phyloP scores from a whole-genome alignment of 2,797 vertebrate species.

The Coreius guichenoti region DNA sequence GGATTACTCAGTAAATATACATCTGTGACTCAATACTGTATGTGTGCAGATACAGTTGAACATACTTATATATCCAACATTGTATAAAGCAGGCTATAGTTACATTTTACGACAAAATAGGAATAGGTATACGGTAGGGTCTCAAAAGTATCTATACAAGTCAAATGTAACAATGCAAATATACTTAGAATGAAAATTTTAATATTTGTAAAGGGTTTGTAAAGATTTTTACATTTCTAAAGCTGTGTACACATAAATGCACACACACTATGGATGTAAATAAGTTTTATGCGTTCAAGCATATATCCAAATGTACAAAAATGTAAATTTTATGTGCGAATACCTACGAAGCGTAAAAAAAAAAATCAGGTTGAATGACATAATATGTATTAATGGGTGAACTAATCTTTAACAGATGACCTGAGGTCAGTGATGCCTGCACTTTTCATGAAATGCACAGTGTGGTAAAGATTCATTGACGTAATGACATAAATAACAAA shows the following conservation, averaged over 20 bases:
- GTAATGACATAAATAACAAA: neutral
- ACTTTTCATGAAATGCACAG: neutral
- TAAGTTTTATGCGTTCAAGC: neutral
- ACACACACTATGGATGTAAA: neutral
- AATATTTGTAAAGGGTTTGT: neutral
- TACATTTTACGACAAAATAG: neutral
- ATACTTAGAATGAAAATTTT: neutral
- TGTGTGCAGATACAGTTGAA: neutral
- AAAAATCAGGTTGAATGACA: neutral
- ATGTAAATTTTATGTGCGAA: neutral
- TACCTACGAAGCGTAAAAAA: neutral
- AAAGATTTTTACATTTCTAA: too few species aligned
- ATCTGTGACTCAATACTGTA: too few species aligned
- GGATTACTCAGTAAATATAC: too few species aligned
- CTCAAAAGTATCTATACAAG: neutral
- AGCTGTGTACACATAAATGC: neutral
- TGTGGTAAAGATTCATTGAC: neutral
- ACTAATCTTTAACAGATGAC: constrained; percentile 10
- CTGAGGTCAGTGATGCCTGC: neutral
- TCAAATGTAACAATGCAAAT: neutral
- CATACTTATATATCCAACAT: neutral
- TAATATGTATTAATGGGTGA: neutral
- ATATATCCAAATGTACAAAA: neutral
- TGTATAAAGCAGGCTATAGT: neutral
- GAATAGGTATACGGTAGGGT: neutral